A percentile compares a stretch with the other conserved stretches of the same genome.
These are phyloP conservation scores for Bruchidius siliquastri DNA, from an alignment of 2,888 invertebrate genomes.

Conservation along the genomic window DNA sequence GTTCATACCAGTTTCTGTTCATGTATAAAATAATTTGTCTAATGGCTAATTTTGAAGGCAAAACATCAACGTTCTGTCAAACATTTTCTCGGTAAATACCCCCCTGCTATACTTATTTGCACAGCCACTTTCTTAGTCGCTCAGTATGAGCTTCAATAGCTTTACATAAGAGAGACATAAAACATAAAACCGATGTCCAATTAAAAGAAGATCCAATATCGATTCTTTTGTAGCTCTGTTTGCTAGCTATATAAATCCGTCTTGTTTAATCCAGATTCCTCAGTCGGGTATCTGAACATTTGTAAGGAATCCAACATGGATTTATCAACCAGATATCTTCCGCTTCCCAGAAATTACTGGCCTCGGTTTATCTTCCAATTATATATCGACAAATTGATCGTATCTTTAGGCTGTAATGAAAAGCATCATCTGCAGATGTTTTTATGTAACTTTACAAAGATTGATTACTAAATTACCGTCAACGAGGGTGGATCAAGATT, in stretches of 20 bases:
- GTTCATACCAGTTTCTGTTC: too few relatives aligned
- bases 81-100: too few relatives aligned
- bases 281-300: background rate
- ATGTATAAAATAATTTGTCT: too few relatives aligned
- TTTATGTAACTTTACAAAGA: too few relatives aligned
- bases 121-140: background rate
- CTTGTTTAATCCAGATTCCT: background rate
- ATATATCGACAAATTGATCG: background rate
- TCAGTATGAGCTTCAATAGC: background rate
- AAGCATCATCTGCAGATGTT: too few relatives aligned
- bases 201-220: background rate
- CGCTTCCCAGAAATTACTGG: background rate
- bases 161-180: background rate
- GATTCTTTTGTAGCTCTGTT: background rate
- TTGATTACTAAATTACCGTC: too few relatives aligned
- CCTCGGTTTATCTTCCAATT: background rate
- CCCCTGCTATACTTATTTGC: too few relatives aligned
- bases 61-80: too few relatives aligned
- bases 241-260: background rate
- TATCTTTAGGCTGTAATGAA: too few relatives aligned
- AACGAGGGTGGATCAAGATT: too few relatives aligned
- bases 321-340: background rate
- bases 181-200: background rate
- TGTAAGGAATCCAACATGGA: background rate
- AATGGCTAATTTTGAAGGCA: too few relatives aligned